Evolutionary conservation across 2,888 invertebrate species (phyloP).

Genomic region (Microctonus brassicae): DNA sequence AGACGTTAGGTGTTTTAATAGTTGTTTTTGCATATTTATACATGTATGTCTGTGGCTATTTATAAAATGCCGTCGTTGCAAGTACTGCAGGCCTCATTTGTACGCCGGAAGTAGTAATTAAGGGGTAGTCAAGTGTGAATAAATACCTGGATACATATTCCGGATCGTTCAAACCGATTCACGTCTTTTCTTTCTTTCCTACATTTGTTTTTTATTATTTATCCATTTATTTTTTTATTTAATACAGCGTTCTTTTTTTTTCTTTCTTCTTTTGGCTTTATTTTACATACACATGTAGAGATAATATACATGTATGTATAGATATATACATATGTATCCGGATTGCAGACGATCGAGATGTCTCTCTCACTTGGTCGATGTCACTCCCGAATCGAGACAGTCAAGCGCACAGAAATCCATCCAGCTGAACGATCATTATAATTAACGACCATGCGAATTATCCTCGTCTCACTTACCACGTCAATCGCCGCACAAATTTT

Average conservation of each 20-base stretch:
- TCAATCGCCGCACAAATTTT: constrained; percentile 14
- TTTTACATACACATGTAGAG: neutral
- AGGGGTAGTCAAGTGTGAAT: constrained; percentile 20
- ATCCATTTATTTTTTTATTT: neutral
- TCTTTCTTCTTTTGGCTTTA: neutral
- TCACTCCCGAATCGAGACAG: constrained; percentile 37
- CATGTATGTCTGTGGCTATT: neutral
- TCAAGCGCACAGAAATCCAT: constrained; percentile 40
- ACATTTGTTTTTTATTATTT: neutral
- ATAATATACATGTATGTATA: neutral
- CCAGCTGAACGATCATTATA: constrained; percentile 39
- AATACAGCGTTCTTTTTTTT: neutral
- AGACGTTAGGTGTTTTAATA: neutral
- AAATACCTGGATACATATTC: constrained; percentile 14
- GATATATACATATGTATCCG: neutral
- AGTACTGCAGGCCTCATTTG: constrained; percentile 5
- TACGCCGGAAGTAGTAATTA: constrained; percentile 22
- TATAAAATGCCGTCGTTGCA: neutral
- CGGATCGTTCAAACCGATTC: neutral
- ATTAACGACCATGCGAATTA: constrained; percentile 40
- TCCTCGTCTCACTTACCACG: constrained; percentile 36
- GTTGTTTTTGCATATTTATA: neutral
- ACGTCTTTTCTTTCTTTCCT: neutral
- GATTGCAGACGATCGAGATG: constrained; percentile 30
- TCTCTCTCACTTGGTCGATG: constrained; percentile 23